Percentiles rank a stretch among this genome's conserved stretches.
Evolutionary conservation across 2,888 invertebrate genomes (phyloP).

Genomic region (Euphydryas editha): DNA sequence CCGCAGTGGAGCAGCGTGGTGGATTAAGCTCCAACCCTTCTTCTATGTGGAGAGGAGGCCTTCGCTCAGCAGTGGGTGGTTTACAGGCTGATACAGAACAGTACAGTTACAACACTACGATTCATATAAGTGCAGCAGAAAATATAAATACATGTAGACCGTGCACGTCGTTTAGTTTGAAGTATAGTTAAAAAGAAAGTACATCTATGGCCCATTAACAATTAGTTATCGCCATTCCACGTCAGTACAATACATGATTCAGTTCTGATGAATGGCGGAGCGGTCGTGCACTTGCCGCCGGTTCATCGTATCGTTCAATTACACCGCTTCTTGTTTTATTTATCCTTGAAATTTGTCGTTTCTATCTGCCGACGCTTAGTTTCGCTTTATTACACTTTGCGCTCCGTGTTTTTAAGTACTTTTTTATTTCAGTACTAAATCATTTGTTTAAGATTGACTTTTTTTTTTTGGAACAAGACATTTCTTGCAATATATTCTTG

Average conservation of each 20-base stretch:
- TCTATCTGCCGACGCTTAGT: constrained; percentile 7
- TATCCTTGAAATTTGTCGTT: constrained; percentile 10
- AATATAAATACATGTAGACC: too few species aligned
- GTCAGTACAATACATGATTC: constrained; percentile 46
- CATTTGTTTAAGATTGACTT: neutral
- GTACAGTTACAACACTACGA: too few species aligned
- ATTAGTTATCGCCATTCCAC: constrained; percentile 20
- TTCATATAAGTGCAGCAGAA: too few species aligned
- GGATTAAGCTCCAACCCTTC: too few species aligned
- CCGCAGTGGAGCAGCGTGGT: too few species aligned
- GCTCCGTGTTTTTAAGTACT: neutral
- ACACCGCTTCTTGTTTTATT: constrained; percentile 54
- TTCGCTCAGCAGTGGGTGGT: too few species aligned
- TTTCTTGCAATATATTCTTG: neutral
- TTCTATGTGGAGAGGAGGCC: too few species aligned
- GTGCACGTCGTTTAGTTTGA: too few species aligned
- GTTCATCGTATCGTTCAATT: constrained; percentile 65
- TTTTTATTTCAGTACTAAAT: neutral
- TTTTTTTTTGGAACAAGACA: neutral
- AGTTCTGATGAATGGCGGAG: constrained; percentile 52
- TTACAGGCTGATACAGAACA: too few species aligned
- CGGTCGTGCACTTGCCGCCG: constrained; percentile 59
- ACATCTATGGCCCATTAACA: constrained; percentile 10
- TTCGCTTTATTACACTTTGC: neutral
- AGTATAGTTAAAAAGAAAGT: neutral